Evolutionary conservation across 2,113 vertebrate species (phyloP).

Genomic region (Crypturellus undulatus): DNA sequence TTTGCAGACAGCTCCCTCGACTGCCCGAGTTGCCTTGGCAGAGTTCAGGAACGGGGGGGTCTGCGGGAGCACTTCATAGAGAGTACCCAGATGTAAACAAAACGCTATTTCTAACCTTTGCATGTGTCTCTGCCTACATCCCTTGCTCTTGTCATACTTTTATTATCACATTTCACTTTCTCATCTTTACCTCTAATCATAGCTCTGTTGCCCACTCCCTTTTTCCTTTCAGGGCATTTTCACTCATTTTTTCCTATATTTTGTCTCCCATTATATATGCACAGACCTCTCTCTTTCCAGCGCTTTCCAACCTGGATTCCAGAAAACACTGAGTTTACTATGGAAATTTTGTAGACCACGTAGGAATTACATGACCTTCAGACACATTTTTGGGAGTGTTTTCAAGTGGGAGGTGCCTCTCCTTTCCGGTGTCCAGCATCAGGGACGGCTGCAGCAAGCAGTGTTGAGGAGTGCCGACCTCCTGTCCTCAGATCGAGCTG

Average conservation of each 20-base stretch:
- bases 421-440: background rate
- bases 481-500: slow-evolving; percentile 8
- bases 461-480: background rate
- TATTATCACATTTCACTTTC: background rate
- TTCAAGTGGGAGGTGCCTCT: background rate
- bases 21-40: background rate
- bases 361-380: background rate
- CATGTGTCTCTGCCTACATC: background rate
- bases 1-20: background rate
- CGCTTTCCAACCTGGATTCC: background rate
- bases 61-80: background rate
- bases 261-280: background rate
- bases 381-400: background rate
- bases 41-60: background rate
- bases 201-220: background rate
- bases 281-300: background rate
- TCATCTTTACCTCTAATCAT: background rate
- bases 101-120: background rate
- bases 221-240: background rate
- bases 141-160: background rate
- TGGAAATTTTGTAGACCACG: slow-evolving; percentile 9
- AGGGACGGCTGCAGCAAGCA: background rate
- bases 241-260: background rate
- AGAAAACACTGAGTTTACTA: background rate
- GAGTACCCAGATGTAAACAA: background rate